These are phyloP conservation scores for Tragelaphus strepsiceros DNA, from an alignment of 2,113 vertebrate genomes.

Conservation along the genomic window DNA sequence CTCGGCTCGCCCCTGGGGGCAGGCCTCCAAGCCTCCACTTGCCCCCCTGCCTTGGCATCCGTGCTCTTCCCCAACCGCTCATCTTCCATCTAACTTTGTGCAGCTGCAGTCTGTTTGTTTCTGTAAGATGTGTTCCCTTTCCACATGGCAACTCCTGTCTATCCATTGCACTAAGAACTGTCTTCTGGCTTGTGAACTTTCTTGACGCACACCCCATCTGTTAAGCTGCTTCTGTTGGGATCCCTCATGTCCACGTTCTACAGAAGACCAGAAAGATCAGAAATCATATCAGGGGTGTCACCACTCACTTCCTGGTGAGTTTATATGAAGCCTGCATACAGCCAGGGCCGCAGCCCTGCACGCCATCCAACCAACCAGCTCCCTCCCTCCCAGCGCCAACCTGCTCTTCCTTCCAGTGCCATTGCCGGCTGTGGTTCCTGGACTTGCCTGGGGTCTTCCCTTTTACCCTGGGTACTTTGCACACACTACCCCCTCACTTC, in stretches of 20 bases:
- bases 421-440: rapidly evolving
- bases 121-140: background rate
- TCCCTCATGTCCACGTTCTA: background rate
- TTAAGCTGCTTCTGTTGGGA: background rate
- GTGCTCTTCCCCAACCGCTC: rapidly evolving
- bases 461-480: background rate
- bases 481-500: background rate
- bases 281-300: background rate
- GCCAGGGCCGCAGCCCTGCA: background rate
- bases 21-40: too few relatives aligned
- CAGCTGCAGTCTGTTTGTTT: background rate
- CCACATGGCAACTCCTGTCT: background rate
- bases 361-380: background rate
- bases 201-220: rapidly evolving
- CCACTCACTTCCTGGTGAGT: background rate
- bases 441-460: background rate
- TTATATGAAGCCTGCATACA: background rate
- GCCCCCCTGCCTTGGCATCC: background rate
- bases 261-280: background rate
- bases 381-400: background rate
- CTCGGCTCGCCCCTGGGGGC: rapidly evolving
- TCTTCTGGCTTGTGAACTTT: background rate
- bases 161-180: background rate
- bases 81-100: too few relatives aligned
- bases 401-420: background rate